Percentiles rank a stretch among this genome's conserved stretches.
Conservation (phyloP, 2,113 vertebrate genomes). For the Trochalopteron elliotii region DNA sequence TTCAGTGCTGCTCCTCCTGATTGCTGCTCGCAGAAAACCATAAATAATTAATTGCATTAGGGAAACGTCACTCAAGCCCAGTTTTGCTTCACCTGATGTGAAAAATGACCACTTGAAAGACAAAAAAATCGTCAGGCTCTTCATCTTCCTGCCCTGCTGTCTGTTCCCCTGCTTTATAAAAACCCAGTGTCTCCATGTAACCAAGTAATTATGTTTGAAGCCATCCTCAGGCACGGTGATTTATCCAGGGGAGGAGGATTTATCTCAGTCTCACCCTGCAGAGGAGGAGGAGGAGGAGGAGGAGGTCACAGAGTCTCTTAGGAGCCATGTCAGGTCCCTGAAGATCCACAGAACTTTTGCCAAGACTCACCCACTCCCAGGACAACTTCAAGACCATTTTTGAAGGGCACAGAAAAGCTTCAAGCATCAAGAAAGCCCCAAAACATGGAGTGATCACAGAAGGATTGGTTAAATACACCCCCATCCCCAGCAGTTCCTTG, state of each 20-base stretch:
- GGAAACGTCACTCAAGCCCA: neutral
- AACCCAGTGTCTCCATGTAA: neutral
- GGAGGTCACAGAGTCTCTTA: neutral
- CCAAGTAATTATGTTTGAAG: neutral
- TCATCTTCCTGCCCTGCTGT: neutral
- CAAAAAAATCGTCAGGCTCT: neutral
- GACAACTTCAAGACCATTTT: neutral
- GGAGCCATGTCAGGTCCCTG: neutral
- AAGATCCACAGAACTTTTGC: neutral
- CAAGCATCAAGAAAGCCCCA: neutral
- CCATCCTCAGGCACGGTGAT: neutral
- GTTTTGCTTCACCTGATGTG: neutral
- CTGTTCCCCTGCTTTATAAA: neutral
- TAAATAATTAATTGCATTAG: conserved; percentile 20
- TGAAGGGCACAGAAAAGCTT: neutral
- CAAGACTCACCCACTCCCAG: neutral
- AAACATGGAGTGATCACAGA: accelerated
- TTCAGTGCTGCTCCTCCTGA: neutral
- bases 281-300: neutral
- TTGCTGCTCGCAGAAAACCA: neutral
- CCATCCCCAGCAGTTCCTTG: neutral
- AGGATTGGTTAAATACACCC: neutral
- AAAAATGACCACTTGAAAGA: conserved; percentile 5
- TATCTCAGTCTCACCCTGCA: neutral
- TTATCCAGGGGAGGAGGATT: neutral